phyloP scores from a whole-genome alignment of 2,113 vertebrate genomes.

The Leptobrachium ailaonicum region DNA sequence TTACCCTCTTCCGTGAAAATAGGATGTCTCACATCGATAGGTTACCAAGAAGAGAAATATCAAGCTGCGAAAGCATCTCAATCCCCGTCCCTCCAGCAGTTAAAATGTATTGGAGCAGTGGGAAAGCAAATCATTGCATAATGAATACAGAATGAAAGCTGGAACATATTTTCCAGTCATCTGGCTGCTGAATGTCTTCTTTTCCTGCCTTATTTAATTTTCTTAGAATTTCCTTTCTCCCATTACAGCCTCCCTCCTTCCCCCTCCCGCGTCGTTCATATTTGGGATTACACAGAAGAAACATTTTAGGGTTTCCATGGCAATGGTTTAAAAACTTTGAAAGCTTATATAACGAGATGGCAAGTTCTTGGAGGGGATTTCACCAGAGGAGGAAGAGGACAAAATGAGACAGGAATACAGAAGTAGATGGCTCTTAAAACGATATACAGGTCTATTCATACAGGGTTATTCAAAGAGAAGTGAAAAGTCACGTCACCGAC shows the following conservation, averaged over 20 bases:
- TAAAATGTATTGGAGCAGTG: not conserved
- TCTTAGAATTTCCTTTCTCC: slow-evolving; percentile 48
- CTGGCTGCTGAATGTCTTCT: slow-evolving; percentile 35
- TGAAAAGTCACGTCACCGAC: no score
- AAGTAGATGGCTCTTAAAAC: not conserved
- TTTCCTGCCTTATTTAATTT: slow-evolving; percentile 49
- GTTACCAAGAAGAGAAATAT: no score
- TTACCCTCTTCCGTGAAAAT: no score
- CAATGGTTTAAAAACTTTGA: slow-evolving; percentile 39
- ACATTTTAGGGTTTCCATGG: slow-evolving; percentile 44
- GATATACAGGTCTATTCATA: no score
- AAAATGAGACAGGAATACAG: not conserved
- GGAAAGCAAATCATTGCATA: slow-evolving; percentile 18
- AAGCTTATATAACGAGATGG: slow-evolving; percentile 39
- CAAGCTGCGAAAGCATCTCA: no score
- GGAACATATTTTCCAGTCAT: slow-evolving; percentile 45
- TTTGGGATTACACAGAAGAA: slow-evolving; percentile 49
- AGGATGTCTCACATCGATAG: no score
- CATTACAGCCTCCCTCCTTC: slow-evolving; percentile 32
- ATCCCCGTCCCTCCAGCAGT: not conserved
- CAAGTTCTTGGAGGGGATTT: slow-evolving; percentile 15
- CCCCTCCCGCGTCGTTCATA: slow-evolving; percentile 40
- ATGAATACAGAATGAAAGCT: slow-evolving; percentile 33
- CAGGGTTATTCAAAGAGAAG: no score
- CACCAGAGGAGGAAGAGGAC: not conserved